Evolutionary conservation across 2,888 invertebrate genomes (phyloP), one percentile per base, ranked within the genome.

Genomic region (Troides helena): DNA sequence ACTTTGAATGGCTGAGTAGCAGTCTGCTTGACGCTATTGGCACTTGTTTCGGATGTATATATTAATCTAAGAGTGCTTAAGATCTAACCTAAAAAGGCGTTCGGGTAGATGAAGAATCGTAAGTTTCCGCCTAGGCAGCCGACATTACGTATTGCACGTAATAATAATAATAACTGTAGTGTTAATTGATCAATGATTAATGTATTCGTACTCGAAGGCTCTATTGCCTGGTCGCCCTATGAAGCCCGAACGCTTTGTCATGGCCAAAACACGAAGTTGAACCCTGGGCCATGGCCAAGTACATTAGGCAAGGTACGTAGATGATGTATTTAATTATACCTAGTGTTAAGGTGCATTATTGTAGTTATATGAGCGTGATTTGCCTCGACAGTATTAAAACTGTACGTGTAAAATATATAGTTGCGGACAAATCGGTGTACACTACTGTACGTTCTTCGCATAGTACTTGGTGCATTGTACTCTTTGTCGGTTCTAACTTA

Each of bases 351-450:
- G 85, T 88, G 85, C 83, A 83, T 86, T 82, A 78, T 78, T 80
- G 78, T 65, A 70, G 65, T 75, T 83, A 81, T 81, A 84, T 78
- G 83, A 85, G 85, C 83, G 84, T 81, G 80, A 81, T 85, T 87
- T 90, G 89, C 92, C 92, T 90, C 79, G 80, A 90, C 92, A 92
- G 92, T 91, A 92, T 92, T 92, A 92, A 87, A 84, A 74, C 53
- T 82, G 88, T 90, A 91, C 82, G 81, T 91, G 88, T 89, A 88
- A 82, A 76, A 84, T 87, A 87, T 74, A 83, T 87, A 86, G 85
- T 84, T 76, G 69, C 78, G 81, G 89, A 85, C 89, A 89, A 90
- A 86, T 79, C 77, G 81, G 78, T 90, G 92, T 89, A 91, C 92
- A 79, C 84, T 90, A 91, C 91, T 92, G 86, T 91, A 90, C 91